Conservation (phyloP, 2,888 invertebrate genomes). For the Drepanosiphum platanoidis region DNA sequence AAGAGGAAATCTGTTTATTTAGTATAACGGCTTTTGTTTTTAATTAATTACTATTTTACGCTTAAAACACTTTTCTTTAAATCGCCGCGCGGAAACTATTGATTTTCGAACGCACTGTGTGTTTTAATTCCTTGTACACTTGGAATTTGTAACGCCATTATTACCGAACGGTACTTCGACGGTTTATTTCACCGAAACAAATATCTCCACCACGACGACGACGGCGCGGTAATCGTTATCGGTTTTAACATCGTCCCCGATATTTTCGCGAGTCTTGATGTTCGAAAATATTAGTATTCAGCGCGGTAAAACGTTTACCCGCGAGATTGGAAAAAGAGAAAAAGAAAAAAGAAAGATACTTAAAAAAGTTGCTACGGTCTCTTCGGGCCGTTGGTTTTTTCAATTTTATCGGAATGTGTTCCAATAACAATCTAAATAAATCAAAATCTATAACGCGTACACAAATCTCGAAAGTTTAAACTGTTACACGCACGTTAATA, state of each 20-base stretch:
- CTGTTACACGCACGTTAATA: not conserved
- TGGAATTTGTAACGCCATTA: too few species aligned
- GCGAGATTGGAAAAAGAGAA: not conserved
- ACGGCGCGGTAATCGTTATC: not conserved
- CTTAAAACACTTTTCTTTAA: not conserved
- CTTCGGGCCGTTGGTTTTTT: not conserved
- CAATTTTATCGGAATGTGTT: not conserved
- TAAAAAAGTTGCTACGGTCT: not conserved
- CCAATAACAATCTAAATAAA: not conserved
- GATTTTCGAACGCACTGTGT: too few species aligned
- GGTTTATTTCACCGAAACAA: too few species aligned
- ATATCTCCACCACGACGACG: not conserved
- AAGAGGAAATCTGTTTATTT: not conserved
- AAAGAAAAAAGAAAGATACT: too few species aligned
- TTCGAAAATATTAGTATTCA: not conserved
- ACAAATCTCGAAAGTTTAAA: not conserved
- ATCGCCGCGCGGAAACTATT: not conserved
- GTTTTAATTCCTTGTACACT: too few species aligned
- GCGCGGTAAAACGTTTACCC: not conserved
- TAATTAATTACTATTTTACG: not conserved
- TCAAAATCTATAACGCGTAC: not conserved
- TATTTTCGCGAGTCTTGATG: not conserved
- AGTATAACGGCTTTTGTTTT: not conserved
- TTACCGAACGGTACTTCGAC: too few species aligned
- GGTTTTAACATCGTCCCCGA: not conserved